Evolutionary conservation across 2,797 vertebrate species (phyloP).

Genomic region (Nannoperca obscura): DNA sequence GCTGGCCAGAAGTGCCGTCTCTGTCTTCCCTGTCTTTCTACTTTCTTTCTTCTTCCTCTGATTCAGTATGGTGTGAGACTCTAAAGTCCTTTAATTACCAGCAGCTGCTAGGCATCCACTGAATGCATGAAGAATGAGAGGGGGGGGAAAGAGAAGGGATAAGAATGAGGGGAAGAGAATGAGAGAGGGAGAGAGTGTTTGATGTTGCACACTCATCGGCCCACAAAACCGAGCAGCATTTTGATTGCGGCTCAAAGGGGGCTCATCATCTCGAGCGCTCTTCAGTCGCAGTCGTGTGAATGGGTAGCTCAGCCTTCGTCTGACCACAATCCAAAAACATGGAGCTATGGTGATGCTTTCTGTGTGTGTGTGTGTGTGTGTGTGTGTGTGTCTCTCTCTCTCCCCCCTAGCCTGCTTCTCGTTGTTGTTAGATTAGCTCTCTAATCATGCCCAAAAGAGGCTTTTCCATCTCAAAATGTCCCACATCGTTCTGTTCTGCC

Average conservation of each 20-base stretch:
- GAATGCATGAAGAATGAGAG: constrained; percentile 64
- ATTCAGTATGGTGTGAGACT: constrained; percentile 69
- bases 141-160: constrained; percentile 16
- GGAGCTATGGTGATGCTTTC: constrained; percentile 40
- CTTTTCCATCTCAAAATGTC: constrained; percentile 65
- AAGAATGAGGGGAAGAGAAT: constrained; percentile 58
- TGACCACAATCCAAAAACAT: constrained; percentile 75
- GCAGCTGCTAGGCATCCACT: constrained; percentile 82
- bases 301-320: constrained; percentile 59
- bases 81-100: constrained; percentile 84
- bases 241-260: constrained; percentile 82
- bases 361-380: too few species aligned
- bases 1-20: constrained; percentile 65
- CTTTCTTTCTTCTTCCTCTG: constrained; percentile 63
- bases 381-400: constrained; percentile 4
- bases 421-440: constrained; percentile 66
- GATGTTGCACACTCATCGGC: constrained; percentile 72
- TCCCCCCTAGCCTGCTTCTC: constrained; percentile 39
- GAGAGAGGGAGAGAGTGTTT: constrained; percentile 65
- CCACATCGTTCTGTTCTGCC: constrained; percentile 37
- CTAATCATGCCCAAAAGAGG: constrained; percentile 71
- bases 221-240: constrained; percentile 73
- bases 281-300: constrained; percentile 69
- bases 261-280: constrained; percentile 80
- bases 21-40: constrained; percentile 54